A percentile compares a stretch with the other conserved stretches of the same genome.
Conservation (phyloP, 2,113 vertebrate genomes). For the Notothenia rossii region DNA sequence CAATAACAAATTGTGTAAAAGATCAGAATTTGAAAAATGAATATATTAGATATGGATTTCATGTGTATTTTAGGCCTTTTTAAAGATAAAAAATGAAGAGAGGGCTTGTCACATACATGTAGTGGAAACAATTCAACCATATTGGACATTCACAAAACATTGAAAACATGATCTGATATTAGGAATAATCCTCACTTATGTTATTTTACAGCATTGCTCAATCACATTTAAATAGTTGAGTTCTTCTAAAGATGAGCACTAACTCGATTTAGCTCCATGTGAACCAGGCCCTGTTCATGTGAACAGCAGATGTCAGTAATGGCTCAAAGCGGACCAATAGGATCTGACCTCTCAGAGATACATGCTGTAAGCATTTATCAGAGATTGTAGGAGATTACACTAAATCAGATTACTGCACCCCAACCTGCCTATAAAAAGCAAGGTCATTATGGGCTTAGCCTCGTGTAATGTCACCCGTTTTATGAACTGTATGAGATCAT, state of each 20-base stretch:
- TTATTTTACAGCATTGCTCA: not conserved
- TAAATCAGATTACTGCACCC: conserved; percentile 85
- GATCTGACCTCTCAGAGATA: conserved; percentile 70
- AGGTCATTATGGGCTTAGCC: conserved; percentile 86
- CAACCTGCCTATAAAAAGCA: conserved; percentile 84
- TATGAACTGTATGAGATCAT: conserved; percentile 74
- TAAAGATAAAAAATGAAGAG: not conserved
- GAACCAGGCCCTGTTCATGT: conserved; percentile 25
- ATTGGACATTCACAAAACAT: not conserved
- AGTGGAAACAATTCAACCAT: not conserved
- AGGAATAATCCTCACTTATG: not conserved
- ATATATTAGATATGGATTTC: not conserved
- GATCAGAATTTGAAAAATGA: not conserved
- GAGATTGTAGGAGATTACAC: conserved; percentile 85
- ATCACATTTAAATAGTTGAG: conserved; percentile 5
- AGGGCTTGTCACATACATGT: not conserved
- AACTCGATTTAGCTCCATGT: not conserved
- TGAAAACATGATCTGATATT: not conserved
- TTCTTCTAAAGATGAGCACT: not conserved
- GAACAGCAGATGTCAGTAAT: conserved; percentile 81
- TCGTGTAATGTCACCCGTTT: conserved; percentile 79
- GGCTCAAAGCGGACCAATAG: conserved; percentile 66
- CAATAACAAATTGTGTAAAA: not conserved
- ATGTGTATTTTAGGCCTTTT: not conserved
- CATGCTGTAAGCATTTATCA: conserved; percentile 85